Percentiles rank a stretch among this genome's conserved stretches.
These are phyloP conservation scores for Goniozus legneri DNA, from an alignment of 1,140 invertebrate genomes.

Conservation along the genomic window DNA sequence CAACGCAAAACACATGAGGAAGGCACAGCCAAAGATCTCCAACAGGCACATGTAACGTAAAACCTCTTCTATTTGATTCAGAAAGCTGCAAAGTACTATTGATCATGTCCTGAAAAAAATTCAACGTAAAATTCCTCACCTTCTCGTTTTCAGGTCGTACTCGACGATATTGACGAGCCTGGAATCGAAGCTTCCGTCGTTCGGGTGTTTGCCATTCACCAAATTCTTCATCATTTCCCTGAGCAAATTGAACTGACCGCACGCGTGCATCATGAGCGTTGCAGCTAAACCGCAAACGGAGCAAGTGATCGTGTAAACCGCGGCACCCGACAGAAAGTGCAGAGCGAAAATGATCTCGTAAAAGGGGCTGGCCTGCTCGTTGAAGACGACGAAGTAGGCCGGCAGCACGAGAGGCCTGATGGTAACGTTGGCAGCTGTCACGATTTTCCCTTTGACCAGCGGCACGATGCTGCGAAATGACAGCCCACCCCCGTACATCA, in stretches of 20 bases:
- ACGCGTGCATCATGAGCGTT: slow-evolving; percentile 19
- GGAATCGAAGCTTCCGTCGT: background rate
- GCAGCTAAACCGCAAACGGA: slow-evolving; percentile 17
- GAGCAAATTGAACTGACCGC: slow-evolving; percentile 18
- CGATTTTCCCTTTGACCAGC: slow-evolving; percentile 13
- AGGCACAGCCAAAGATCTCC: slow-evolving; percentile 11
- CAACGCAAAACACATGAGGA: slow-evolving; percentile 8
- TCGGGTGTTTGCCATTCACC: background rate
- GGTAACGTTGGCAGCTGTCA: slow-evolving; percentile 16
- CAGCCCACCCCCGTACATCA: slow-evolving; percentile 24
- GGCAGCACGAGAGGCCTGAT: slow-evolving; percentile 17
- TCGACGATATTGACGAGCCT: background rate
- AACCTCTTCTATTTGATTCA: slow-evolving; percentile 10
- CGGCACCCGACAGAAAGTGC: slow-evolving; percentile 17
- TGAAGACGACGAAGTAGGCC: slow-evolving; percentile 14
- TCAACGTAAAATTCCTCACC: background rate
- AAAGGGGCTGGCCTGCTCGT: slow-evolving; percentile 11
- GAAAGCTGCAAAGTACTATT: background rate
- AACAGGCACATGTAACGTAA: slow-evolving; percentile 24
- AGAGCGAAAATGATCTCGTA: slow-evolving; percentile 26
- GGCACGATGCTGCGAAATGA: slow-evolving; percentile 21
- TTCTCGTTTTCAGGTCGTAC: slow-evolving; percentile 1
- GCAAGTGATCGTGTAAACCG: slow-evolving; percentile 12
- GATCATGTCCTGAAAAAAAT: background rate
- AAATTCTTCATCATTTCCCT: slow-evolving; percentile 13